These are phyloP conservation scores for Exephanes ischioxanthus DNA, from an alignment of 2,888 invertebrate species.

Conservation along the genomic window DNA sequence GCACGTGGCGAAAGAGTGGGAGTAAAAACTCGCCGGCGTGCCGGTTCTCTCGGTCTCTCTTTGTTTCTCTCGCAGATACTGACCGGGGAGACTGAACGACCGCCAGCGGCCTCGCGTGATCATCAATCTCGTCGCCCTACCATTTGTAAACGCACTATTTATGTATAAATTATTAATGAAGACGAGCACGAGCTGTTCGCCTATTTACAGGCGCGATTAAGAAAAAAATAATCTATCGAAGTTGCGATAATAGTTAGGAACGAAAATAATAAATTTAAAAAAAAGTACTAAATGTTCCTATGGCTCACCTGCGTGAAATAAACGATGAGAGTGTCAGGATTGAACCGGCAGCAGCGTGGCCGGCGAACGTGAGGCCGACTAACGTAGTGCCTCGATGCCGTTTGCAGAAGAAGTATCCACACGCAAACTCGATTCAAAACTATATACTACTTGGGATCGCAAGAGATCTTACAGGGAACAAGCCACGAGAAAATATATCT, in stretches of 20 bases:
- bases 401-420: constrained; percentile 9
- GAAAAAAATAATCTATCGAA: neutral
- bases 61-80: neutral
- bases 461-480: neutral
- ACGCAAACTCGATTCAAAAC: constrained; percentile 17
- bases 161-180: neutral
- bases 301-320: constrained; percentile 13
- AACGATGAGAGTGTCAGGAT: constrained; percentile 8
- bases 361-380: neutral
- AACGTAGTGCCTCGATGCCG: constrained; percentile 13
- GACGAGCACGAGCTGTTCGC: neutral
- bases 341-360: constrained; percentile 1
- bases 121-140: neutral
- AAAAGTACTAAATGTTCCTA: neutral
- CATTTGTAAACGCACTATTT: neutral
- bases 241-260: neutral
- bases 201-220: neutral
- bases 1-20: constrained; percentile 23
- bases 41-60: neutral
- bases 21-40: constrained; percentile 10
- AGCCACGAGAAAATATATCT: constrained; percentile 3
- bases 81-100: neutral
- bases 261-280: neutral
- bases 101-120: constrained; percentile 55
- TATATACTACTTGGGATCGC: neutral